Conservation (phyloP, 2,797 vertebrate species). For the Sebastes paucispinis region DNA sequence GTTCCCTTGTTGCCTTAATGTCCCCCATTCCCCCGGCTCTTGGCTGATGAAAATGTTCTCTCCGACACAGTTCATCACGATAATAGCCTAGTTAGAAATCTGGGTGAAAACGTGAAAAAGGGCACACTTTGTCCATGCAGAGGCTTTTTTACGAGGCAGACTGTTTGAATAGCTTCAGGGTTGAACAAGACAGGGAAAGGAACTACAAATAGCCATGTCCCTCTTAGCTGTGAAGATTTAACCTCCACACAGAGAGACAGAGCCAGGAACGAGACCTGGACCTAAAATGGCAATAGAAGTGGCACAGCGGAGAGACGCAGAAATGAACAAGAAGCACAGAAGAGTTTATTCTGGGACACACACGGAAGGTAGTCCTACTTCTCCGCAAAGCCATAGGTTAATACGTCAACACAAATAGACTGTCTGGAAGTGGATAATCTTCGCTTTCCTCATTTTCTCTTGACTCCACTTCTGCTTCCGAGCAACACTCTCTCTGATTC, state of each 20-base stretch:
- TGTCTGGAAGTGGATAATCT: slow-evolving; percentile 61
- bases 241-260: slow-evolving; percentile 11
- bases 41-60: neutral
- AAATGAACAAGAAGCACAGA: neutral
- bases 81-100: slow-evolving; percentile 20
- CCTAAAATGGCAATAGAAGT: neutral
- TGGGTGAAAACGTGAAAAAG: neutral
- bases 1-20: neutral
- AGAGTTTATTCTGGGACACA: slow-evolving; percentile 8
- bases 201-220: slow-evolving; percentile 60
- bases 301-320: neutral
- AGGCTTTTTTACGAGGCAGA: slow-evolving; percentile 45
- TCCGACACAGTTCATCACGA: neutral
- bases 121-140: slow-evolving; percentile 44
- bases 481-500: slow-evolving; percentile 5
- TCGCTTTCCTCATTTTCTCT: slow-evolving; percentile 31
- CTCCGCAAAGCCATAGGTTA: slow-evolving; percentile 46
- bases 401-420: slow-evolving; percentile 52
- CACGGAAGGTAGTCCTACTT: slow-evolving; percentile 13
- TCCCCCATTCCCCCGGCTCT: neutral
- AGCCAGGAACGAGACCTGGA: slow-evolving; percentile 10
- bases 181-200: slow-evolving; percentile 40
- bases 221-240: slow-evolving; percentile 33
- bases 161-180: slow-evolving; percentile 70
- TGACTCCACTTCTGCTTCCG: slow-evolving; percentile 4